These are phyloP conservation scores for Atta colombica DNA, from an alignment of 1,140 invertebrate species.

Conservation along the genomic window DNA sequence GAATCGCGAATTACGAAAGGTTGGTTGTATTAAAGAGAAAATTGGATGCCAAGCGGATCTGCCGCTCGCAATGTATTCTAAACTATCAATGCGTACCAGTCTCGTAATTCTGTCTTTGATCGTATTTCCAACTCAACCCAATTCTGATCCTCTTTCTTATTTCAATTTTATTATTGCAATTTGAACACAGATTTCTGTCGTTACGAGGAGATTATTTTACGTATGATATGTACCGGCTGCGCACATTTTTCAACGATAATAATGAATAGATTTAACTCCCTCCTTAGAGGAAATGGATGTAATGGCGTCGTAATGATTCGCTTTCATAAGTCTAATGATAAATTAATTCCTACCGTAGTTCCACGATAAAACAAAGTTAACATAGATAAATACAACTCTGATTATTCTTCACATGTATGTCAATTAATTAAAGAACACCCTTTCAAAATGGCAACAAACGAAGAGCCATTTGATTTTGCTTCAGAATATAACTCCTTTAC, in stretches of 20 bases:
- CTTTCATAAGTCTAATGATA: not conserved
- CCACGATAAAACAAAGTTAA: not conserved
- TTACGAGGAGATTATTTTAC: not conserved
- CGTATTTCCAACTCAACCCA: not conserved
- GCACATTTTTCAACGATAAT: not conserved
- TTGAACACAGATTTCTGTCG: not conserved
- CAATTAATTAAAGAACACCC: not conserved
- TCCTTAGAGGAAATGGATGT: not conserved
- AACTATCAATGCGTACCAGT: not conserved
- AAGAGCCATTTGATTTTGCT: too few species aligned
- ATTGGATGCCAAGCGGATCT: too few species aligned
- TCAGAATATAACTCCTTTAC: too few species aligned
- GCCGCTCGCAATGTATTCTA: not conserved
- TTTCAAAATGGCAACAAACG: not conserved
- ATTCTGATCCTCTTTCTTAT: not conserved
- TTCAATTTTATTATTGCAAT: not conserved
- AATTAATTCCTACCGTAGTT: not conserved
- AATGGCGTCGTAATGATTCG: not conserved
- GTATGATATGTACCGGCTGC: not conserved
- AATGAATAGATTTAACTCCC: not conserved
- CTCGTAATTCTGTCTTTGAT: not conserved
- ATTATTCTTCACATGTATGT: not conserved
- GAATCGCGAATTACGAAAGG: not conserved
- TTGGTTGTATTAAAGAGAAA: not conserved
- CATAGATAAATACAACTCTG: not conserved